Conservation (phyloP, 2,888 invertebrate species). For the Napeogenes sylphis region DNA sequence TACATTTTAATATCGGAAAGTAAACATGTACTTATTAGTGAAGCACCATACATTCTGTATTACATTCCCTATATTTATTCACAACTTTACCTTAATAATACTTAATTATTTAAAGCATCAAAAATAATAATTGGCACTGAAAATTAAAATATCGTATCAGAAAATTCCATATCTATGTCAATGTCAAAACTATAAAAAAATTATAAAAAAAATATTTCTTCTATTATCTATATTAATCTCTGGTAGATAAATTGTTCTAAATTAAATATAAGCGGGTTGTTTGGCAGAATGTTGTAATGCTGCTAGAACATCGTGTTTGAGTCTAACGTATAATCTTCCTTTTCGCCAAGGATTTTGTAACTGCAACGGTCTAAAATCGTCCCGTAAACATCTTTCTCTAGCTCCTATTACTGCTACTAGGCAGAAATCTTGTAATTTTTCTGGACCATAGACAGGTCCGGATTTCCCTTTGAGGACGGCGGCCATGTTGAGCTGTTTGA, state of each 20-base stretch:
- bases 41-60: conserved; percentile 70
- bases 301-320: conserved; percentile 92
- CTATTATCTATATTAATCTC: conserved; percentile 21
- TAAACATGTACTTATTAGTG: conserved; percentile 23
- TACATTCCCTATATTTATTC: conserved; percentile 57
- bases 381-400: conserved; percentile 93
- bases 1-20: conserved; percentile 13
- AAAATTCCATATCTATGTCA: conserved; percentile 18
- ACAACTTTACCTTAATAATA: conserved; percentile 64
- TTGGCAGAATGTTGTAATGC: conserved; percentile 92
- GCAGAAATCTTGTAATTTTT: conserved; percentile 92
- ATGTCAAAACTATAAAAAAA: conserved; percentile 21
- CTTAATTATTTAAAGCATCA: conserved; percentile 69
- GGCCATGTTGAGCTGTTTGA: conserved; percentile 96
- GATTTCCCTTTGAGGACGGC: conserved; percentile 89
- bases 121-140: conserved; percentile 69
- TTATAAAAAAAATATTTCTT: conserved; percentile 10
- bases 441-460: conserved; percentile 90
- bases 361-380: conserved; percentile 95
- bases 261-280: conserved; percentile 82
- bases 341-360: conserved; percentile 97
- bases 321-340: conserved; percentile 93
- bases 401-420: conserved; percentile 97
- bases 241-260: conserved; percentile 28
- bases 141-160: conserved; percentile 43